Base-by-base conservation (phyloP, 92 coral and sea anemone genomes). In the Parazoanthus swiftii region DNA sequence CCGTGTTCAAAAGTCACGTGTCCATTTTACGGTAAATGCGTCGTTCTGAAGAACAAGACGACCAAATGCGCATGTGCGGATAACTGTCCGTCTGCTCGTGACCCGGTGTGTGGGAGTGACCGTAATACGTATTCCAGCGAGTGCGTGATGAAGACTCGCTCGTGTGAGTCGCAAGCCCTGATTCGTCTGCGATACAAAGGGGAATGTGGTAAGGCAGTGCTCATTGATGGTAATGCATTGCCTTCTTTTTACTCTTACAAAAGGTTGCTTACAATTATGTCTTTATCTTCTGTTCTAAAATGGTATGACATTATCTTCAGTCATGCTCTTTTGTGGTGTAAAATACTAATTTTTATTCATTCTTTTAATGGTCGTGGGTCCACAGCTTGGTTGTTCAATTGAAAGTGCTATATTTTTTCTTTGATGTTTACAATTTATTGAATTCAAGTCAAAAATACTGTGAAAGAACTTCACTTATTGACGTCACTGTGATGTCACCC, bases 51-150 rank as follows among this genome's bases (percentile, higher is more conserved):
- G 39, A 87, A 88, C 66, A 80, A 89, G 15, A 89, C 89, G 72
- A 89, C 98, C 23, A 88, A 82, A 43, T 97, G 99, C 86, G 67
- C 91, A n/a, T 97, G 99, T 86, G 23, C 92, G 39, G 66, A 81
- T 25, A 82, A 87, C 44, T 95, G 99, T 63, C 91, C 94, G 44
- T 86, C 91, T 56, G 59, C 87, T 25, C 88, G 74, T 73, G 91
- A 91, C 15, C 98, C 95, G 0, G 91, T 92, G 42, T 94, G 97
- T 80, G 97, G 92, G 14, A 90, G 90, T 81, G 91, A 94, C 68
- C 92, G 95, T 29, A 91, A 91, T 72, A 94, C 94, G 0, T 94
- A 92, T 74, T 85, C 92, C 8, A 92, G 86, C 74, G 67, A 91
- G 37, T 94, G 97, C 63, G 91, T 85, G 37, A 56, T 94, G 73